Evolutionary conservation across 2,888 invertebrate species (phyloP).

Genomic region (Bellardia bayeri): DNA sequence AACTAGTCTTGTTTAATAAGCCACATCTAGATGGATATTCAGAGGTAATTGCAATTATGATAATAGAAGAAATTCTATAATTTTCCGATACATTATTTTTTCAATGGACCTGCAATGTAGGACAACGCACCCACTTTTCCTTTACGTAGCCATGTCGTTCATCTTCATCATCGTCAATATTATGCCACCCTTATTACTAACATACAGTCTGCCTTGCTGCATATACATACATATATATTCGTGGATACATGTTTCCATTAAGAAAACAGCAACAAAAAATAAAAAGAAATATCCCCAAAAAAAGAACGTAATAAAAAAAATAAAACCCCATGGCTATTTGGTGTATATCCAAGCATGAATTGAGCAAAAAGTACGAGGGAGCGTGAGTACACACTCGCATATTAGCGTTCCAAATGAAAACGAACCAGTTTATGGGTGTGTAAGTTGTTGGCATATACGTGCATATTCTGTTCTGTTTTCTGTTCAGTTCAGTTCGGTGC

Average conservation of each 20-base stretch:
- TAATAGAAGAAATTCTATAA: no score
- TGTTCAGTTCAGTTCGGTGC: neutral
- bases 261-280: slow-evolving; percentile 18
- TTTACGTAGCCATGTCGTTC: neutral
- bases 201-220: slow-evolving; percentile 3
- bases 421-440: slow-evolving; percentile 27
- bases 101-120: no score
- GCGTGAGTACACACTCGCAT: slow-evolving; percentile 31
- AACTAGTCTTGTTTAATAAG: no score
- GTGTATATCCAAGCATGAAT: slow-evolving; percentile 53
- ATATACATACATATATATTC: neutral
- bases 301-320: neutral
- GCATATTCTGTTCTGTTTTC: neutral
- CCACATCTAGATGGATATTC: no score
- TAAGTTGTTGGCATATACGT: neutral
- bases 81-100: no score
- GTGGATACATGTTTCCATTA: slow-evolving; percentile 12
- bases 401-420: neutral
- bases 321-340: slow-evolving; percentile 23
- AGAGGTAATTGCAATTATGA: no score
- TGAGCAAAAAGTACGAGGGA: slow-evolving; percentile 20
- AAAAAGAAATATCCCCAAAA: slow-evolving; percentile 17
- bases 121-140: neutral
- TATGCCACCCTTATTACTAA: slow-evolving; percentile 30
- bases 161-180: neutral